Conservation (phyloP, 2,113 vertebrate species). For the Passer montanus region DNA sequence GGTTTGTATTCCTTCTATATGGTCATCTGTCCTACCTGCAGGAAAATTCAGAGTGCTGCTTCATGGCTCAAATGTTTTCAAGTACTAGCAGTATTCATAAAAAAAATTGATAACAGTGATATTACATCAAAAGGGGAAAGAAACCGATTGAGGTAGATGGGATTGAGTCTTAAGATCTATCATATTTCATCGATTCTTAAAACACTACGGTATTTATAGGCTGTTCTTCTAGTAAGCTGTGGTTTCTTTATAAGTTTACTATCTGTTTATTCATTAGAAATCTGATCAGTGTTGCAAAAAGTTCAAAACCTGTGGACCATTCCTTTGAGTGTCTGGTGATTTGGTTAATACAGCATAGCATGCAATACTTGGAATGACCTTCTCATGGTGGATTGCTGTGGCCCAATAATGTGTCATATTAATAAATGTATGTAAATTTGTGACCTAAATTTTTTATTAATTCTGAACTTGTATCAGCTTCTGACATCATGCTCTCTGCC, state of each 20-base stretch:
- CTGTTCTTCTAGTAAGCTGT: neutral
- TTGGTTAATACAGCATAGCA: neutral
- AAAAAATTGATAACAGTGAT: neutral
- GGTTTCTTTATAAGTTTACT: neutral
- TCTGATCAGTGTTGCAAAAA: neutral
- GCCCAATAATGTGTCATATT: neutral
- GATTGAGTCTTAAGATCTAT: neutral
- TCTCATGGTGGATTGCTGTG: neutral
- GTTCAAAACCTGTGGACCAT: neutral
- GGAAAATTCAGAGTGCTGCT: neutral
- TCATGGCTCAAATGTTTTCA: neutral
- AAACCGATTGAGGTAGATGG: neutral
- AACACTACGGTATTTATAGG: neutral
- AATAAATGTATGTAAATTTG: neutral
- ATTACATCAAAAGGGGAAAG: neutral
- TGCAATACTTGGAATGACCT: neutral
- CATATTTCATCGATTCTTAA: neutral
- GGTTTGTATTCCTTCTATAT: neutral
- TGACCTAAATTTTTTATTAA: neutral
- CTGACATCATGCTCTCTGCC: neutral
- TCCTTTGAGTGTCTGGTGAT: neutral
- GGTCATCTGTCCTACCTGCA: neutral
- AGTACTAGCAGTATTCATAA: neutral
- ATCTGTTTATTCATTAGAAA: neutral
- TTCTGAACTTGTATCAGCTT: neutral